Percentiles rank a stretch among this genome's conserved stretches.
phyloP scores from a whole-genome alignment of 2,888 invertebrate species.

The Pyrochroa serraticornis region DNA sequence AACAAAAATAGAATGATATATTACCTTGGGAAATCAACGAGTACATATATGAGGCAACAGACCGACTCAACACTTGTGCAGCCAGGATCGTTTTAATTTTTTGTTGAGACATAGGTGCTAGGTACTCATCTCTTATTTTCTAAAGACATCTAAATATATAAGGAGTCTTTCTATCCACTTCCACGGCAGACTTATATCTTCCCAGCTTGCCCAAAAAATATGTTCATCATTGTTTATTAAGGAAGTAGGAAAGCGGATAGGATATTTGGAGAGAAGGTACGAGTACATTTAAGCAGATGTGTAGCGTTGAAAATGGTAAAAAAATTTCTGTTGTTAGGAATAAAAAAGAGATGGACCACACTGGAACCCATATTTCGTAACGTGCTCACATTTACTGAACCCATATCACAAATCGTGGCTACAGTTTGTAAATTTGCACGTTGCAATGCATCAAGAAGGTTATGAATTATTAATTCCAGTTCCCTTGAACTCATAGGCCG shows the following conservation, averaged over 20 bases:
- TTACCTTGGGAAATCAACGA: slow-evolving; percentile 25
- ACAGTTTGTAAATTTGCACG: too few relatives aligned
- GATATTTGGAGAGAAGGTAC: slow-evolving; percentile 12
- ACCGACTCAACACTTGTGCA: slow-evolving; percentile 32
- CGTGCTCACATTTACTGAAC: slow-evolving; percentile 28
- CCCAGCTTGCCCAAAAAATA: slow-evolving; percentile 16
- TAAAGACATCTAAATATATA: slow-evolving; percentile 23
- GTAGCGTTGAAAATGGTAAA: slow-evolving; percentile 16
- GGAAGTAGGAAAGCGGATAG: too few relatives aligned
- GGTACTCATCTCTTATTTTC: slow-evolving; percentile 28
- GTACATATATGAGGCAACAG: slow-evolving; percentile 28
- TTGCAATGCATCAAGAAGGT: slow-evolving; percentile 15
- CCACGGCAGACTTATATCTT: slow-evolving; percentile 24
- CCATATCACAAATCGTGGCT: slow-evolving; percentile 33
- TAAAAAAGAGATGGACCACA: neutral
- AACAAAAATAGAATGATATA: neutral
- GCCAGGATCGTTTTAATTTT: slow-evolving; percentile 39
- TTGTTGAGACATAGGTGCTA: slow-evolving; percentile 31
- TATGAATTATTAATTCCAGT: slow-evolving; percentile 1
- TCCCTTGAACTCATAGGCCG: slow-evolving; percentile 15
- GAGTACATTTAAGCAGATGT: slow-evolving; percentile 13
- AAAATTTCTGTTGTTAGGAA: neutral
- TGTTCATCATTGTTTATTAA: too few relatives aligned
- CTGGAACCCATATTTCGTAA: slow-evolving; percentile 16
- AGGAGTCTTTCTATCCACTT: slow-evolving; percentile 22